Evolutionary conservation across 2,888 invertebrate species (phyloP).

Genomic region (Entomobrya multifasciata): DNA sequence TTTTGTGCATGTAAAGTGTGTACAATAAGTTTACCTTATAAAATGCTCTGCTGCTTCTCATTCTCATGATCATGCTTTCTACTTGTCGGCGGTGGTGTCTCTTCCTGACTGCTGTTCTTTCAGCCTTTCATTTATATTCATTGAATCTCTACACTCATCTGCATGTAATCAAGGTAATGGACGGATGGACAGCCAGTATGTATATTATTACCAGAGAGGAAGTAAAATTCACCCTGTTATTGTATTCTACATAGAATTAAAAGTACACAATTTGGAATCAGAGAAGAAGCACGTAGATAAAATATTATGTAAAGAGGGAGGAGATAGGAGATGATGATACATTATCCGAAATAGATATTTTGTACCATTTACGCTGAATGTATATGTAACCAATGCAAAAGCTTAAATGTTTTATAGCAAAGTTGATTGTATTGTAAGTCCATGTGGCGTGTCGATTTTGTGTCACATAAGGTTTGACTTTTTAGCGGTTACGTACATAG

Average conservation of each 20-base stretch:
- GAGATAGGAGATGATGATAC: no score
- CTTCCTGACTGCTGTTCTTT: slow-evolving; percentile 31
- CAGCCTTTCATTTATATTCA: slow-evolving; percentile 63
- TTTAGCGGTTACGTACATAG: no score
- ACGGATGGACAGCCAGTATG: slow-evolving; percentile 42
- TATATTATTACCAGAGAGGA: not conserved
- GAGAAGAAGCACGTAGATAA: not conserved
- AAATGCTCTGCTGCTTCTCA: slow-evolving; percentile 31
- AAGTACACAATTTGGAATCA: not conserved
- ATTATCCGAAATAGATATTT: no score
- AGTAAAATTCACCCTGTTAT: not conserved
- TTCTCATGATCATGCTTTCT: no score
- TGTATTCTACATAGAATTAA: not conserved
- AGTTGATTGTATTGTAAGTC: no score
- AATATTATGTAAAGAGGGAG: not conserved
- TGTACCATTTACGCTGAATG: no score
- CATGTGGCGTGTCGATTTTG: no score
- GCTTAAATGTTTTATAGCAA: no score
- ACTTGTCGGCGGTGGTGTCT: not conserved
- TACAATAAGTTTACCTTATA: not conserved
- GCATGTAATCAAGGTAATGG: slow-evolving; percentile 67
- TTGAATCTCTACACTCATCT: slow-evolving; percentile 64
- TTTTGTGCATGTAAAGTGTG: not conserved
- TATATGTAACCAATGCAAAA: no score
- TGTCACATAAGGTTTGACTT: no score